Base-by-base conservation (phyloP, 2,888 invertebrate species). In the Lasioglossum marginatum region DNA sequence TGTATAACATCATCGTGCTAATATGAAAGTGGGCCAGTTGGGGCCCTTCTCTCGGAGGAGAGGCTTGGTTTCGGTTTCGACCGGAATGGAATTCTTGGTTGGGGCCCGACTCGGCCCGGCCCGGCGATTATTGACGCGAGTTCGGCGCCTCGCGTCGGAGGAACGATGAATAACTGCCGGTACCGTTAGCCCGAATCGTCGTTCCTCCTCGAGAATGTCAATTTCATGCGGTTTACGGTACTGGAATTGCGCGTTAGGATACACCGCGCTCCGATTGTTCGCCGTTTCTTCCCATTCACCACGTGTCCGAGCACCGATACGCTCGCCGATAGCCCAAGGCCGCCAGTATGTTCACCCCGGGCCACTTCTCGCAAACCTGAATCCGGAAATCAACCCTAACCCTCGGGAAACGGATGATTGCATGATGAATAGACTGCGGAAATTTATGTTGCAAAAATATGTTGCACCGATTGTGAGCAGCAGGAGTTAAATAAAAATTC, bases 201-300 rank as follows among this genome's bases (percentile, higher is more conserved):
- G 89, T 89, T 91, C 89, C 91, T 91, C 89, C 92, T 90, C 91
- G 91, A 92, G 94, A 94, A 94, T 94, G 94, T 93, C 94, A 94
- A 93, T 94, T 94, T 94, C 92, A 92, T 92, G 92, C 92, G 93
- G 93, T 93, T 94, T 93, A 94, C 94, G 94, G 94, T 94, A 94
- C 93, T 93, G 78, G 91, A 92, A 93, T 93, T 91, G 89, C 92
- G 90, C 90, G 91, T 92, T 91, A 91, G 89, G 90, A 91, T 91
- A 92, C 88, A 89, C 89, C 60, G 34, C 89, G 89, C 66, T 82
- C 75, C 85, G 79, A 82, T 87, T 78, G 77, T 85, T 82, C 77
- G 60, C 57, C 40, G 43, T 40, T 57, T 23, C 76, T 76, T 73
- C 77, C 85, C 87, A 79, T 77, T 71, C 81, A 31, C 43, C 75